Base-by-base conservation (phyloP, 2,113 vertebrate species). In the Bos indicus region DNA sequence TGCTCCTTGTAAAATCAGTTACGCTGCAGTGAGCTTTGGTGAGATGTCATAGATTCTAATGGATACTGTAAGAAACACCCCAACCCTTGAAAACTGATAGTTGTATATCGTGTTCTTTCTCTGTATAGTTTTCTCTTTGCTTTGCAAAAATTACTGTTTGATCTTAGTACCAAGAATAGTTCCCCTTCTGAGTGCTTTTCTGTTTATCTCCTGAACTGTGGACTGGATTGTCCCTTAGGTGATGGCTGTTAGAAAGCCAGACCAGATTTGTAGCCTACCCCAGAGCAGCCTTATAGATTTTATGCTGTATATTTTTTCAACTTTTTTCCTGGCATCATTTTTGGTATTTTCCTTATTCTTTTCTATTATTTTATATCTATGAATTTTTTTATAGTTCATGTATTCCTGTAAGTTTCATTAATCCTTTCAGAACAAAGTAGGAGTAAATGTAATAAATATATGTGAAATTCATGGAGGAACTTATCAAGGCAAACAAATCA, bases 1-100 rank as follows among this genome's bases (percentile, higher is more conserved):
- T 93, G 40, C 25, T 95, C 60, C 95, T 96, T 90, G 51, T 95
- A 85, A 95, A 93, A 51, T 85, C 52, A 64, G 1, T 95, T 94
- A 91, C 91, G 33, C 71, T 87, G 13, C 64, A 10, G 59, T 94
- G 80, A 26, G 12, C 52, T 92, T 94, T 91, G 83, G 56, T 87
- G 78, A 95, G 87, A 33, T 54, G 51, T 77, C 52, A 23, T 36
- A 62, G 9, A 46, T 62, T 91, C 71, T 90, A 62, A 88, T 87
- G 80, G 46, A 78, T 33, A 28, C 23, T 54, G 14, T 81, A 46
- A 93, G 87, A 93, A 88, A 95, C 62, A 83, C 1, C 16, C 6
- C 28, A 81, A 1, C 40, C 9, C 46, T 96, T 84, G 78, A 91
- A 94, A 92, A 87, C 9, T 88, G 74, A 11, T 78, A n/a, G 26